Conservation (phyloP, 2,797 vertebrate genomes). For the Odontamblyopus lacepedii region DNA sequence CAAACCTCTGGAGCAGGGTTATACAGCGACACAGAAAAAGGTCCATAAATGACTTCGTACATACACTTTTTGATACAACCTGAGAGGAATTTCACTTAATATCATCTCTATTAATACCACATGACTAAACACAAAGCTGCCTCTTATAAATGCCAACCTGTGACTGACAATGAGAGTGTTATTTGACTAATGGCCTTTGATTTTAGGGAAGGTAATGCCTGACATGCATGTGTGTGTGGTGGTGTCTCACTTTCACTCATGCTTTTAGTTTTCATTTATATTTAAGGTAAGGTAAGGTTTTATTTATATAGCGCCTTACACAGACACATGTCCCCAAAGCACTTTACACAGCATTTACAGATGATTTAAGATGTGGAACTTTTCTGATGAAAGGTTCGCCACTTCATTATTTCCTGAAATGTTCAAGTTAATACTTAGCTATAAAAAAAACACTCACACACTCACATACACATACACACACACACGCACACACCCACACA, state of each 20-base stretch:
- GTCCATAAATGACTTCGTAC: neutral
- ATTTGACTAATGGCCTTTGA: constrained; percentile 12
- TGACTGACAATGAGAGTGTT: neutral
- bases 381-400: neutral
- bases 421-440: too few species aligned
- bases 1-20: neutral
- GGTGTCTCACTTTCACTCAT: neutral
- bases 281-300: neutral
- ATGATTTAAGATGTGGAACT: neutral
- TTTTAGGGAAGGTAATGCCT: neutral
- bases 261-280: neutral
- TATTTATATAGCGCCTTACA: too few species aligned
- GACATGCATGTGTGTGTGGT: neutral
- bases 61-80: neutral
- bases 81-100: constrained; percentile 10
- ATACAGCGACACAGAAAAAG: neutral
- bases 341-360: too few species aligned
- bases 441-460: too few species aligned
- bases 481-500: too few species aligned
- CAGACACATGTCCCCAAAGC: too few species aligned
- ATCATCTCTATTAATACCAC: constrained; percentile 13
- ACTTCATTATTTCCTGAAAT: too few species aligned
- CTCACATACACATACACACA: too few species aligned
- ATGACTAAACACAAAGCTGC: neutral
- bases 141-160: constrained; percentile 22